Percentiles rank a stretch among this genome's conserved stretches.
Conservation (phyloP, 1,140 invertebrate species). For the Mizuhopecten yessoensis region DNA sequence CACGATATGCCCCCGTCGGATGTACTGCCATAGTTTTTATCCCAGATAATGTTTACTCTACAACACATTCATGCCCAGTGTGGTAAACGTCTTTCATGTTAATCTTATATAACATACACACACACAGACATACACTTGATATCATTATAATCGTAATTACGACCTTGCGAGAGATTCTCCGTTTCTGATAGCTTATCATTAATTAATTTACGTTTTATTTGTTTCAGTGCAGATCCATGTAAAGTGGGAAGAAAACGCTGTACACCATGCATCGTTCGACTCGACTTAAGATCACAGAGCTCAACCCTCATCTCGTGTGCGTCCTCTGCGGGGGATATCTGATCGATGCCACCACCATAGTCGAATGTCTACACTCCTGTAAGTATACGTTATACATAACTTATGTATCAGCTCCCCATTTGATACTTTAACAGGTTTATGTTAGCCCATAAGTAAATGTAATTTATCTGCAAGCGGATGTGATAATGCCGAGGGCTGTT, state of each 20-base stretch:
- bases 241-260: neutral
- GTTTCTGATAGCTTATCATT: neutral
- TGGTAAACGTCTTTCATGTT: neutral
- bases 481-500: neutral
- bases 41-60: constrained; percentile 26
- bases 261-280: constrained; percentile 41
- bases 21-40: constrained; percentile 33
- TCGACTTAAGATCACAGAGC: constrained; percentile 88
- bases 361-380: constrained; percentile 97
- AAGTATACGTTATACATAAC: constrained; percentile 67
- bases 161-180: neutral
- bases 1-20: neutral
- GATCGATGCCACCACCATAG: constrained; percentile 99
- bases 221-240: neutral
- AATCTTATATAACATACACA: neutral
- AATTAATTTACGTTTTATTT: constrained; percentile 20
- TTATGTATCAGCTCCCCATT: neutral
- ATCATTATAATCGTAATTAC: neutral
- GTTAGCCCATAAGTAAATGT: neutral
- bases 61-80: neutral
- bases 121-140: neutral
- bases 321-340: constrained; percentile 98
- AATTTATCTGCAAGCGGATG: constrained; percentile 25
- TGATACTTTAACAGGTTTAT: constrained; percentile 15
- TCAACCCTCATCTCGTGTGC: constrained; percentile 97